Evolutionary conservation across 2,888 invertebrate genomes (phyloP).

Genomic region (Ferdinandea cuprea): DNA sequence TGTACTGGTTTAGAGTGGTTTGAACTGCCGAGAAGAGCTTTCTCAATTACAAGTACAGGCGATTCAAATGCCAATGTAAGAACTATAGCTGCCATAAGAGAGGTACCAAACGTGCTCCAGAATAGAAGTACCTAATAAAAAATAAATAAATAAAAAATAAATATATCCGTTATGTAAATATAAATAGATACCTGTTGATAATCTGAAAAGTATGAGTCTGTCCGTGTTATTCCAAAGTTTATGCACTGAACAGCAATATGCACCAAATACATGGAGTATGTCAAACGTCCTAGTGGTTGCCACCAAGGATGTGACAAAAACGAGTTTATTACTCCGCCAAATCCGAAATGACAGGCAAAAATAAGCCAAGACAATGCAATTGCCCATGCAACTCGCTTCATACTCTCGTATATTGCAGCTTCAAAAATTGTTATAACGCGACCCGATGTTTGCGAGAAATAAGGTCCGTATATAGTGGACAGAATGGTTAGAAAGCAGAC

Average conservation of each 20-base stretch:
- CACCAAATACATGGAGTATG: conserved; percentile 81
- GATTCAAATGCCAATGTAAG: conserved; percentile 70
- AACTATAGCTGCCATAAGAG: conserved; percentile 49
- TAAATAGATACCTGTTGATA: conserved; percentile 75
- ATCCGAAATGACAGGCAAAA: conserved; percentile 81
- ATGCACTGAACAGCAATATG: conserved; percentile 80
- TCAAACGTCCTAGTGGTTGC: conserved; percentile 80
- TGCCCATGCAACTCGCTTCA: conserved; percentile 80
- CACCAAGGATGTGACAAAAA: conserved; percentile 81
- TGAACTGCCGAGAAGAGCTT: neutral
- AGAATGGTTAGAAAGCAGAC: conserved; percentile 78
- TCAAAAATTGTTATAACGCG: conserved; percentile 78
- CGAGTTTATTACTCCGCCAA: conserved; percentile 80
- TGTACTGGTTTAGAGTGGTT: no score
- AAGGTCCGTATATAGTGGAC: conserved; percentile 80
- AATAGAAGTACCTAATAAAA: conserved; percentile 50
- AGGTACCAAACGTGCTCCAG: conserved; percentile 68
- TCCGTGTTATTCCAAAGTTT: conserved; percentile 78
- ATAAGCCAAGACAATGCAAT: conserved; percentile 80
- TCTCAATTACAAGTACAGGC: conserved; percentile 67
- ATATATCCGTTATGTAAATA: no score
- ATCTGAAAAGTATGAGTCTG: conserved; percentile 79
- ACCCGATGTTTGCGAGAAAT: conserved; percentile 78
- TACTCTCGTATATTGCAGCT: conserved; percentile 80
- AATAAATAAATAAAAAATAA: no score